These are phyloP conservation scores for Rhineura floridana DNA, from an alignment of 2,113 vertebrate species.

Conservation along the genomic window DNA sequence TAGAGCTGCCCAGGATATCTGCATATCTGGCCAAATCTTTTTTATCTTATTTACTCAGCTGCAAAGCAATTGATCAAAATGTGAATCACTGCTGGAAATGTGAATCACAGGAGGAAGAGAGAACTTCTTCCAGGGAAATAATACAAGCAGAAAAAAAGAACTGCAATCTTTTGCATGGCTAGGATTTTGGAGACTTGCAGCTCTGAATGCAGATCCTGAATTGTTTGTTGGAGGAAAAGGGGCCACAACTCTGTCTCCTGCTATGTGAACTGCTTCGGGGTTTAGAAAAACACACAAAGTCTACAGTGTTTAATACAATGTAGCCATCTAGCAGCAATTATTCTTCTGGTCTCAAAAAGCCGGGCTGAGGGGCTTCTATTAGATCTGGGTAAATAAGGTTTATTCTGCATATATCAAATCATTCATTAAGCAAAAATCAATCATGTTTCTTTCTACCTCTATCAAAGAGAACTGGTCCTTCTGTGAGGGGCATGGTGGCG, in stretches of 20 bases:
- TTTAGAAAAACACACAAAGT: not conserved
- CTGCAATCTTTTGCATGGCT: not conserved
- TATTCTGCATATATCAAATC: not conserved
- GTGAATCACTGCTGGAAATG: not conserved
- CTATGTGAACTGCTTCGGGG: not conserved
- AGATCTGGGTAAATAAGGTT: not conserved
- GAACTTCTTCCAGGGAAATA: no score
- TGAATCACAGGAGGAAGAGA: not conserved
- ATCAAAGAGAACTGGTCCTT: not conserved
- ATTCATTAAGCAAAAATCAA: not conserved
- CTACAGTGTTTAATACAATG: not conserved
- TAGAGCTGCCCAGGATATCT: not conserved
- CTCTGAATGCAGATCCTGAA: not conserved
- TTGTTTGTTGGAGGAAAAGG: not conserved
- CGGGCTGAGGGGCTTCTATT: not conserved
- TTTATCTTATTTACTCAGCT: not conserved
- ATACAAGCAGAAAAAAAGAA: not conserved
- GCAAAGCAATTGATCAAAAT: not conserved
- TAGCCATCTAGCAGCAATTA: not conserved
- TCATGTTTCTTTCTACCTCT: not conserved
- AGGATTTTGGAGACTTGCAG: not conserved
- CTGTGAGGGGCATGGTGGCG: not conserved
- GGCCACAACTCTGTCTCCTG: not conserved
- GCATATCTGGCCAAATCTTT: not conserved
- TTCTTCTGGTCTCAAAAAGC: not conserved